Base-by-base conservation (phyloP, 2,797 vertebrate species). In the Hippopotamyrus pictus region DNA sequence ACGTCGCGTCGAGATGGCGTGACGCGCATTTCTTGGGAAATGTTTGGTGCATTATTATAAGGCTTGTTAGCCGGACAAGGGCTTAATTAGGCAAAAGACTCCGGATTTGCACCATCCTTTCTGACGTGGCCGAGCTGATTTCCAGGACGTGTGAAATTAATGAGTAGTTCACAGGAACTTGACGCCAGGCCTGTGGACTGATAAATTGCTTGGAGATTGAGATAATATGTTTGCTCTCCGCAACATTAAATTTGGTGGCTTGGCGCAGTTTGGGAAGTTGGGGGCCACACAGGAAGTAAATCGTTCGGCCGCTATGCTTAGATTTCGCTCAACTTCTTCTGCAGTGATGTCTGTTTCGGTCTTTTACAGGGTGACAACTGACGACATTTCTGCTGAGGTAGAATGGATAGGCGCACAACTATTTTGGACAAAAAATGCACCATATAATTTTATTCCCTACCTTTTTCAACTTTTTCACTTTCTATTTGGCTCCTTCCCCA, bases 71-170 rank as follows among this genome's bases (percentile, higher is more conserved):
- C 94, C 69, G 89, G 91, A 92, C 90, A 90, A 92, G 87, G 59
- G 91, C 94, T 93, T 95, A 94, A 95, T 95, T 94, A 95, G 94
- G 93, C 92, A 91, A 92, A 93, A 73, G 65, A 94, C 93, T 94
- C 94, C 93, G 94, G 94, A 94, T 94, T 92, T 90, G 69, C 89
- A 87, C 91, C 89, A 8, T 57, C 59, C 90, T 89, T 90, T 88
- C 88, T 87, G 89, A 83, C 73, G 88, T 90, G 85, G 92, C 93
- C 93, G 92, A 93, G 89, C 91, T 92, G 89, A 90, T 90, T 91
- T 91, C 92, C 29, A 89, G 93, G 93, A 93, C 87, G 88, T 93
- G 92, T 94, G 94, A 95, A 93, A 95, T 94, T 92, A 94, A 95
- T 94, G 94, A 94, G 92, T 89, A 90, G 93, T 92, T 93, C 92